Evolutionary conservation across 1,140 invertebrate genomes (phyloP), one percentile per base, ranked within the genome.

Genomic region (Choristoneura fumiferana): DNA sequence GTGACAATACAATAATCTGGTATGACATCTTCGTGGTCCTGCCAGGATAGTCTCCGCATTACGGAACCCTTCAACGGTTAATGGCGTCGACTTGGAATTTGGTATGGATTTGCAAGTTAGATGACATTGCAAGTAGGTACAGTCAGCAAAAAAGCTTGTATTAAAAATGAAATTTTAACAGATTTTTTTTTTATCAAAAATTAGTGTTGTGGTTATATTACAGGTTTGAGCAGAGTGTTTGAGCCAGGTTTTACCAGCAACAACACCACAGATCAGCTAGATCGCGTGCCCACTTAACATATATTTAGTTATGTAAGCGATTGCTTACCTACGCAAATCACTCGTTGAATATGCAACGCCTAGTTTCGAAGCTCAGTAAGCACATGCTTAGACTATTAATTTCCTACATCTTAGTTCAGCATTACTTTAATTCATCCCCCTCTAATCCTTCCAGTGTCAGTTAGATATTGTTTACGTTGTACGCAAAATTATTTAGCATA

Each of bases 371-470:
- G 82, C 78, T 85, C 81, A 77, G 74, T 78, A 78, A 84, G 81
- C 76, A 84, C 73, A 72, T 83, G 82, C 81, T 84, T 82, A 79
- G 82, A 85, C 78, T 84, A 82, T 82, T 85, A 87, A 85, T 80
- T 81, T 85, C 71, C 74, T 73, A 73, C 60, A 68, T 74, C 61
- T 72, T 55, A 60, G 67, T 66, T 75, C 67, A 63, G 68, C 71
- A 76, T 71, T 73, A 78, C 71, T 79, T 73, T 75, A 69, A 66
- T 76, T 71, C 65, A 54, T 81, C 73, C 80, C 72, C 38, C 14
- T 17, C 13, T 43, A 43, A 34, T 43, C 55, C 39, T 33, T 12
- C 6, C 17, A 14, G 33, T 36, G 17, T 37, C 53, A 54, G 53
- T 22, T 29, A 15, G 43, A 49, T 49, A 33, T 33, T 49, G 43